These are phyloP conservation scores for Drosophila sechellia DNA, from an alignment of 1,140 invertebrate genomes.

Conservation along the genomic window DNA sequence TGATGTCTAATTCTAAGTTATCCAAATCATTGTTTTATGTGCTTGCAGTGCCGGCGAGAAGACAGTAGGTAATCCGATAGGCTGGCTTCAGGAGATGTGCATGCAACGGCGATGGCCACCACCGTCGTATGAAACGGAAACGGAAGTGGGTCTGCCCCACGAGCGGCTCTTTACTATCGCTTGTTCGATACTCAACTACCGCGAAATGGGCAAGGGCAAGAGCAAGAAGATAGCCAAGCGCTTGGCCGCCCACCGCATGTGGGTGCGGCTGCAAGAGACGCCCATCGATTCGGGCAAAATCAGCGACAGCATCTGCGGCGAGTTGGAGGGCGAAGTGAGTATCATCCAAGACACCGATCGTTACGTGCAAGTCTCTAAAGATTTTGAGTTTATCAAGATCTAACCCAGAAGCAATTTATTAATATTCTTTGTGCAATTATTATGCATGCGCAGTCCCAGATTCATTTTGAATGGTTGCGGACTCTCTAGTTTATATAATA, in stretches of 20 bases:
- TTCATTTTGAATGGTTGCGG: neutral
- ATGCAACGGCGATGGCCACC: conserved; percentile 98
- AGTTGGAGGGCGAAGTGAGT: conserved; percentile 81
- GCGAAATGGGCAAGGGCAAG: conserved; percentile 93
- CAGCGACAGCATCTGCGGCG: conserved; percentile 84
- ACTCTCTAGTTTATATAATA: neutral
- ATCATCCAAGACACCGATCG: conserved; percentile 29
- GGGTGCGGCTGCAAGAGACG: conserved; percentile 91
- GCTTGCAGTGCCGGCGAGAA: conserved; percentile 86
- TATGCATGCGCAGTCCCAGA: neutral
- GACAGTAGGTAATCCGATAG: conserved; percentile 96
- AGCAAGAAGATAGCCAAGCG: conserved; percentile 98
- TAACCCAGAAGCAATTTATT: conserved; percentile 3
- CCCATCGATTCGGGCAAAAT: conserved; percentile 88
- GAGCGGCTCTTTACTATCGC: conserved; percentile 96
- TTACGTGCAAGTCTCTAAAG: conserved; percentile 39
- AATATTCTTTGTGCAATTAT: no score
- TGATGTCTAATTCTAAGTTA: neutral
- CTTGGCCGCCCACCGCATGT: conserved; percentile 96
- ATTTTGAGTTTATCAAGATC: conserved; percentile 34
- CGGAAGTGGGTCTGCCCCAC: conserved; percentile 95
- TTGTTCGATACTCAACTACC: conserved; percentile 93
- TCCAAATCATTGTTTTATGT: neutral
- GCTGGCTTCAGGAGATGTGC: conserved; percentile 97
- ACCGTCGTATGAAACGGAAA: conserved; percentile 95